Evolutionary conservation across 2,113 vertebrate species (phyloP).

Genomic region (Cavia aperea): DNA sequence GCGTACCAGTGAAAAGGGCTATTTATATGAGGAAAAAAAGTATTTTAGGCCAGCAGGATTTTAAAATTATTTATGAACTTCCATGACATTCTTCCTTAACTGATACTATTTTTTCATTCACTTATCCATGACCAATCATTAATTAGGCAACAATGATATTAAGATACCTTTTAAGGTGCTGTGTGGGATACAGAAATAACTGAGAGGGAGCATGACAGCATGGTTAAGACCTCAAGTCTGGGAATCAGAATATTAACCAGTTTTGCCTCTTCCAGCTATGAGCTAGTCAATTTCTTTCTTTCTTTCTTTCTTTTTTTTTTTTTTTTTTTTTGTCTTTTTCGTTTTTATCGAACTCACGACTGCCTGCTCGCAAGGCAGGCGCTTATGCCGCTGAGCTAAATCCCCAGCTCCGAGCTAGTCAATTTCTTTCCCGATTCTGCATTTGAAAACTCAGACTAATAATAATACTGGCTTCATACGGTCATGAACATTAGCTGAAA

Average conservation of each 20-base stretch:
- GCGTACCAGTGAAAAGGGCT: constrained; percentile 41
- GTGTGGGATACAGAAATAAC: neutral
- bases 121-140: constrained; percentile 14
- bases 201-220: neutral
- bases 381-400: too few relatives aligned
- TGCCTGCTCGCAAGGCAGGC: too few relatives aligned
- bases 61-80: constrained; percentile 42
- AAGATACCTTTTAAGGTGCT: neutral
- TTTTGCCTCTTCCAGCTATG: neutral
- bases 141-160: constrained; percentile 4
- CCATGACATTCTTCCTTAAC: constrained; percentile 36
- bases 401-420: neutral
- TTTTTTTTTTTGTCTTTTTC: too few relatives aligned
- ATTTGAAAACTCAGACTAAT: neutral
- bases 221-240: neutral
- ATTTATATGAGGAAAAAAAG: constrained; percentile 47
- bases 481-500: neutral
- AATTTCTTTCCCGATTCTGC: neutral
- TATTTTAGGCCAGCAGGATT: constrained; percentile 40
- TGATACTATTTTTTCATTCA: constrained; percentile 40
- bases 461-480: neutral
- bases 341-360: too few relatives aligned
- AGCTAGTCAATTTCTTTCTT: neutral
- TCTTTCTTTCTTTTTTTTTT: too few relatives aligned
- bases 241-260: neutral